Evolutionary conservation across 2,113 vertebrate species (phyloP), one percentile per base, ranked within the genome.

Genomic region (Halichoerus grypus): DNA sequence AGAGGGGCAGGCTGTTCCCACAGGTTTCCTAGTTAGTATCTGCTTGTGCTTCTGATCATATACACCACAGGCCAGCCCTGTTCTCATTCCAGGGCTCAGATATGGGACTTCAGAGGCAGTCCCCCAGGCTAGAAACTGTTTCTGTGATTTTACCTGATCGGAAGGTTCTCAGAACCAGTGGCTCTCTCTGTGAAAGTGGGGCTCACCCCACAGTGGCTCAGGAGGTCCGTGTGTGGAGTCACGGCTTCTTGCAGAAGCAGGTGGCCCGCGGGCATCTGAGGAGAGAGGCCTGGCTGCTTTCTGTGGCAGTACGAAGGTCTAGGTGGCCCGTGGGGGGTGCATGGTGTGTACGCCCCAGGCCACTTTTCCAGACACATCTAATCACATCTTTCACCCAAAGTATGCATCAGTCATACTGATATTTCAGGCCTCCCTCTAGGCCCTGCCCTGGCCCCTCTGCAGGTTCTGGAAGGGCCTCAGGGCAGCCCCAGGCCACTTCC

Each of bases 11-110:
- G 18, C 63, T 33, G 14, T 69, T 31, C 51, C 77, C 28, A 4
- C 3, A 18, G 63, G 36, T 26, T 72, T 80, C 24, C 3, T 22
- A 15, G 59, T 15, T 31, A 28, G 88, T 80, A 28, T 42, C 19
- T 33, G 28, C 33, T 55, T 16, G 13, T 26, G 3, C 72, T 63
- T 26, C 39, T 16, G 33, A 14, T 86, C 36, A 13, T 2, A 5
- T 0, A 6, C 24, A 7, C 46, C 42, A 1, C 1, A 1, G 46
- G 4, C 71, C 33, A 53, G 49, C 49, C 49, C 77, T 33, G 2
- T 81, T 79, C n/a, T 55, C 10, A 1, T 11, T 42, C 49, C 53
- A 8, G 63, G 28, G 36, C 36, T 71, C 63, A 33, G 12, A 53
- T 0, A 0, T 13, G 16, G 36, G 33, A 39, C 46, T n/a, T 39